A percentile compares a stretch with the other conserved stretches of the same genome.
Evolutionary conservation across 2,888 invertebrate species (phyloP).

Genomic region (Hydrotaea cyrtoneurina): DNA sequence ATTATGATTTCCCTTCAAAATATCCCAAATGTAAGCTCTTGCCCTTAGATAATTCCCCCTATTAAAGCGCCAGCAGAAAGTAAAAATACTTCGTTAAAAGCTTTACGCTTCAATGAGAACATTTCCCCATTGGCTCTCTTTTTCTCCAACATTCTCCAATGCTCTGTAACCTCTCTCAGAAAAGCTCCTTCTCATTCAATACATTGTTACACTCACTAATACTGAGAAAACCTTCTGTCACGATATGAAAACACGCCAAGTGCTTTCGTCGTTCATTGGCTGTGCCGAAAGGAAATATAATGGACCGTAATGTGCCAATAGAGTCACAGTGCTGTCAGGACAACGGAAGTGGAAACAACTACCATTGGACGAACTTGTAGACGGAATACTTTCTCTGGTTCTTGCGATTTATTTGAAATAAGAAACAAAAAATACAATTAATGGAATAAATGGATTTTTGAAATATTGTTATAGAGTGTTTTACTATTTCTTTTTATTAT

Average conservation of each 20-base stretch:
- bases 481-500: not conserved
- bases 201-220: not conserved
- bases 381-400: not conserved
- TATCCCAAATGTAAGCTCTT: not conserved
- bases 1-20: not conserved
- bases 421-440: not conserved
- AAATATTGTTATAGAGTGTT: constrained; percentile 25
- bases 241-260: not conserved
- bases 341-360: constrained; percentile 48
- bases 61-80: constrained; percentile 32
- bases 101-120: not conserved
- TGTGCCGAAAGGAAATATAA: constrained; percentile 41
- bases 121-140: not conserved
- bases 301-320: constrained; percentile 51
- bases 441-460: not conserved
- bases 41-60: constrained; percentile 41
- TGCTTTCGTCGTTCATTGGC: constrained; percentile 54
- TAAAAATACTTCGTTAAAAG: constrained; percentile 54
- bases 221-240: constrained; percentile 28
- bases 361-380: not conserved
- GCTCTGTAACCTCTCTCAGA: not conserved
- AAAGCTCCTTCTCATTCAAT: not conserved
- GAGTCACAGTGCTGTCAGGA: constrained; percentile 37
- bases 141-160: too few species aligned
- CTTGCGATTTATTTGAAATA: too few species aligned